Evolutionary conservation across 1,140 invertebrate genomes (phyloP).

Genomic region (Orchesella cincta): DNA sequence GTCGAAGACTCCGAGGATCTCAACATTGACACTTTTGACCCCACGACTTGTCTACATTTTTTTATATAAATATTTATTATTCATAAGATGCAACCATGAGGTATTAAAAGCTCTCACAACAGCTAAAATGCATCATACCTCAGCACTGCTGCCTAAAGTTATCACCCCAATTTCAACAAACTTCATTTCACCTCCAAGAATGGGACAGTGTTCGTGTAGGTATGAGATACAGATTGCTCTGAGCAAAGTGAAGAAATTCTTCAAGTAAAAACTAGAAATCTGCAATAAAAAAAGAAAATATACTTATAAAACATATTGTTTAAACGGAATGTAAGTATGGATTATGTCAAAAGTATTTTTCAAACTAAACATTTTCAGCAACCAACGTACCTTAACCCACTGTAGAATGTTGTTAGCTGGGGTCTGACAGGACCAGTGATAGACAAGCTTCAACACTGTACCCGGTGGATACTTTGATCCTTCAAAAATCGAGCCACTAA

Average conservation of each 20-base stretch:
- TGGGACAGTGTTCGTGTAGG: constrained; percentile 70
- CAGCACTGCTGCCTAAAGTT: constrained; percentile 80
- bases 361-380: constrained; percentile 16
- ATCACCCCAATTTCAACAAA: constrained; percentile 79
- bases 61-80: not conserved
- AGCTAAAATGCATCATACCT: not conserved
- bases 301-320: constrained; percentile 35
- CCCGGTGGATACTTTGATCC: constrained; percentile 76
- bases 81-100: not conserved
- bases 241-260: constrained; percentile 76
- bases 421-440: constrained; percentile 87
- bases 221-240: constrained; percentile 75
- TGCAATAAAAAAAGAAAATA: constrained; percentile 45
- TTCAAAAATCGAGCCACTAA: constrained; percentile 82
- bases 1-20: constrained; percentile 83
- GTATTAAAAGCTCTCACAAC: not conserved
- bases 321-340: constrained; percentile 44
- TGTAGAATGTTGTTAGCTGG: constrained; percentile 81
- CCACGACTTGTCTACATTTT: constrained; percentile 3
- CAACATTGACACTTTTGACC: constrained; percentile 69
- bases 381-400: constrained; percentile 71
- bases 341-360: constrained; percentile 37
- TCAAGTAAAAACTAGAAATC: constrained; percentile 69
- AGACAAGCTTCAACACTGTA: constrained; percentile 77
- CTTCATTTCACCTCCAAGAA: constrained; percentile 68